Evolutionary conservation across 2,888 invertebrate genomes (phyloP), one percentile per base, ranked within the genome.

Genomic region (Trichopria drosophilae): DNA sequence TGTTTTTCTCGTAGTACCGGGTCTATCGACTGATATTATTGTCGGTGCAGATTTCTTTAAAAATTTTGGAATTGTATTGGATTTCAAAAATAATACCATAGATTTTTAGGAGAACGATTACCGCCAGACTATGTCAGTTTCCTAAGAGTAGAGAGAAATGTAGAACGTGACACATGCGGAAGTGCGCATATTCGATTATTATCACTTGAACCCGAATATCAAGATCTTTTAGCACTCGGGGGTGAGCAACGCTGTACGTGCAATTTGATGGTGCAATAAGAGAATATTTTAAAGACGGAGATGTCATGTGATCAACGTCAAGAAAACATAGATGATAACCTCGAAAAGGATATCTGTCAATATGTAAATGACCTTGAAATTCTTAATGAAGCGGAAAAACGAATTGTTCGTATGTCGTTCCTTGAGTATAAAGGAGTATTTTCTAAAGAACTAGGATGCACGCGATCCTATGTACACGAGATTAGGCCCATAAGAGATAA

Each of bases 1-100:
- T n/a, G 3, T 20, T 5, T 45, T 16, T 12, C 16, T 44, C 6
- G 26, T 44, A 15, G 12, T 44, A 9, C 34, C 44, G 2, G 44
- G 44, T 2, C 20, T 44, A 6, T 15, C 23, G 2, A 10, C 35
- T 4, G 16, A 44, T 2, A 18, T 45, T 2, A 45, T 45, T 7
- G 18, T 28, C 4, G 36, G 45, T 6, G 12, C 13, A 6, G 22
- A 29, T 10, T 42, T 28, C 5, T 7, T 42, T 3, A 29, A 6
- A 2, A 42, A 36, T 6, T 36, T n/a, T n/a, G 12, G 22, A 3
- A 13, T 7, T 9, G 22, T 36, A 4, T 12, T 36, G 6, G 12
- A 36, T 36, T 36, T 20, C 31, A 13, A 6, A 19, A 13, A 20
- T 4, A n/a, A 29, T 31, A 5, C 12, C 4, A 5, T 32, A 31